Evolutionary conservation across 2,113 vertebrate genomes (phyloP), one percentile per base, ranked within the genome.

Genomic region (Hepsetus odoe): DNA sequence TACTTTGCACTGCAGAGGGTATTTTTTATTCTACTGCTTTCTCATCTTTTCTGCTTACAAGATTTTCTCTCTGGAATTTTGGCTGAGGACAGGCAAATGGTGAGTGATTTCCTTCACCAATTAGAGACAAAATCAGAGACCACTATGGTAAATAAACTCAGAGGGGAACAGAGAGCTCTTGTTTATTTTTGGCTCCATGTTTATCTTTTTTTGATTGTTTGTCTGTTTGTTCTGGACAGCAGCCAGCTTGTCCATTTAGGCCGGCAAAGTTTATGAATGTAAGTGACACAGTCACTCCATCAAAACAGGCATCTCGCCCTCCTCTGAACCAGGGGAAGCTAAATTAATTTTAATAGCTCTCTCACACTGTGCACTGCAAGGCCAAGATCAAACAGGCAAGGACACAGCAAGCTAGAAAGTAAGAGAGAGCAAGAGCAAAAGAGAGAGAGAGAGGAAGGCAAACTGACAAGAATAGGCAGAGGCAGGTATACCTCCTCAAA

Each of bases 351-450:
- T 20, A 76, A 66, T 10, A 14, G 82, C 84, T 68, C 51, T 62
- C 26, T 20, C 44, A 58, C 66, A 62, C 72, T 84, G 62, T 59
- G 76, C 18, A 72, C 77, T 78, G 74, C 81, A 87, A 85, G 85
- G 85, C 65, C 79, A 42, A 80, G 80, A 70, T 69, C 44, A 44
- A 71, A 82, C 55, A 46, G 49, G 76, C 76, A 76, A 84, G 58
- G 61, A 65, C 61, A 65, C 61, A 65, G 79, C 65, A 61, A 1
- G 8, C 69, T 24, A 44, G 32, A 53, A 84, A 74, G 69, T 79
- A 79, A 73, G 26, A 20, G 26, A 26, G 32, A 76, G 24, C 61
- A 24, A 74, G 32, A 24, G 53, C 11, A 8, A 58, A 38, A 20
- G 7, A 12, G 18, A 24, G 33, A 28, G 18, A 56, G 49, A 12